Evolutionary conservation across 2,888 invertebrate genomes (phyloP).

Genomic region (Acanthococcus lagerstroemiae): DNA sequence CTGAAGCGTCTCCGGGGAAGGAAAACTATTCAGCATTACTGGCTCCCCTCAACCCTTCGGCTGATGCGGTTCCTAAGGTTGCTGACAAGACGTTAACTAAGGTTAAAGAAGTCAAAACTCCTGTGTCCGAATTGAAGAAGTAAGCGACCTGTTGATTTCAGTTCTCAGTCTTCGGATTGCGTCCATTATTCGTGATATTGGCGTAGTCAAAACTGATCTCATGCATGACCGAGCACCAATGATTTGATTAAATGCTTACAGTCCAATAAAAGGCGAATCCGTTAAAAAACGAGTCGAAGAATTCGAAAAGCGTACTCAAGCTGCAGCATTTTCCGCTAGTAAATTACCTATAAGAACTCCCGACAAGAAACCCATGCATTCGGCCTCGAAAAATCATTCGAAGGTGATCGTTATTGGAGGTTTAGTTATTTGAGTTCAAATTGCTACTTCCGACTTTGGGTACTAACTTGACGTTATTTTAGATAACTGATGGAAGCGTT

Average conservation of each 20-base stretch:
- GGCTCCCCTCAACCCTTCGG: neutral
- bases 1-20: neutral
- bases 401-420: too few species aligned
- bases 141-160: neutral
- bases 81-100: too few species aligned
- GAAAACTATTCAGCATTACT: too few species aligned
- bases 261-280: neutral
- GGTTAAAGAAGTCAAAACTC: neutral
- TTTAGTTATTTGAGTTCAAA: too few species aligned
- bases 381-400: neutral
- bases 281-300: conserved; percentile 16
- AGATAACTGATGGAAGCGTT: too few species aligned
- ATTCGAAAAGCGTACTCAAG: conserved; percentile 3
- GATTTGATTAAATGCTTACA: neutral
- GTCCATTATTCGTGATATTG: too few species aligned
- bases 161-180: too few species aligned
- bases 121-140: neutral
- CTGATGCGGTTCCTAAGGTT: neutral
- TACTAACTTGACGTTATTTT: too few species aligned
- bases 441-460: too few species aligned
- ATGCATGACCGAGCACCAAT: too few species aligned
- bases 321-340: neutral
- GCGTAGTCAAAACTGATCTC: too few species aligned
- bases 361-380: neutral
- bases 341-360: conserved; percentile 7